These are phyloP conservation scores for Siniperca obscura DNA, from an alignment of 2,797 vertebrate genomes.

Conservation along the genomic window DNA sequence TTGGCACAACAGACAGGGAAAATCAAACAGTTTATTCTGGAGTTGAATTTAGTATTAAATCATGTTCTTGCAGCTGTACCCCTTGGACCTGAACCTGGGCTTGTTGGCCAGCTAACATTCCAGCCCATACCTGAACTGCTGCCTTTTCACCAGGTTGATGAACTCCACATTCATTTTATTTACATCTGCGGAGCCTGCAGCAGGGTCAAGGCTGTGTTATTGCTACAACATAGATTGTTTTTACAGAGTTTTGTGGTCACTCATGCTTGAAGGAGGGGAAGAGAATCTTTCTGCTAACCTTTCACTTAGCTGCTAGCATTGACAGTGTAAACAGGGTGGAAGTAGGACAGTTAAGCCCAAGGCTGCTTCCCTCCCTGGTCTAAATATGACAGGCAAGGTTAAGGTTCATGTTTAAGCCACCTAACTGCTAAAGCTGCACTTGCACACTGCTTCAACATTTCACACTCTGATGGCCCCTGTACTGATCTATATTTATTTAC, in stretches of 20 bases:
- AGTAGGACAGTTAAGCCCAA: conserved; percentile 48
- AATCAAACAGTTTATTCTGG: neutral
- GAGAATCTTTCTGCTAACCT: conserved; percentile 55
- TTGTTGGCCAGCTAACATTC: neutral
- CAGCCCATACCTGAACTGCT: conserved; percentile 10
- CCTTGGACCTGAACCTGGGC: conserved; percentile 29
- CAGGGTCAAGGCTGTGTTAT: conserved; percentile 69
- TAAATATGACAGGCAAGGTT: conserved; percentile 14
- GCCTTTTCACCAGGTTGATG: conserved; percentile 45
- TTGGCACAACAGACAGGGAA: neutral
- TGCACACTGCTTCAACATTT: conserved; percentile 55
- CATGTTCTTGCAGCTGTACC: neutral
- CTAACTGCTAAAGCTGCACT: conserved; percentile 45
- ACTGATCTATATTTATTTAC: conserved; percentile 30
- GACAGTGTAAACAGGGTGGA: conserved; percentile 64
- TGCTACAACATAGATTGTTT: conserved; percentile 71
- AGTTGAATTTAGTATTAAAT: neutral
- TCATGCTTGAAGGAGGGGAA: conserved; percentile 61
- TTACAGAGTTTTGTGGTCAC: conserved; percentile 51
- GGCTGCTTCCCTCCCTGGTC: conserved; percentile 12
- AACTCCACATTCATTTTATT: conserved; percentile 64
- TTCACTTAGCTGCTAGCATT: conserved; percentile 30
- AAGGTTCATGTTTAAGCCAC: conserved; percentile 69
- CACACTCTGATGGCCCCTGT: conserved; percentile 26
- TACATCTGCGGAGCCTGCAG: conserved; percentile 47